phyloP scores from a whole-genome alignment of 1,140 invertebrate species.

The Camponotus floridanus region DNA sequence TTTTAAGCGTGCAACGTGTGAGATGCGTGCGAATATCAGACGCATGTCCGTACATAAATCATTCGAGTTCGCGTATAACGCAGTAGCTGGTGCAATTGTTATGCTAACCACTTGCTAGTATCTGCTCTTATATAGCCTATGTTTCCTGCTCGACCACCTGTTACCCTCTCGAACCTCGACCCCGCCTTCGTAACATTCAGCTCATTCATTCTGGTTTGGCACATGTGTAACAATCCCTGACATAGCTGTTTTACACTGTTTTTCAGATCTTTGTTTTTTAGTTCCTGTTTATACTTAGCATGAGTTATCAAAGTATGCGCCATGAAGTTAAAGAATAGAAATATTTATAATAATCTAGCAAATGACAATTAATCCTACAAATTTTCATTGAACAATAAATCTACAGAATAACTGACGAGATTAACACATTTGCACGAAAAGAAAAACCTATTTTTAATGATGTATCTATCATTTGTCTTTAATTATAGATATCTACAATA shows the following conservation, averaged over 20 bases:
- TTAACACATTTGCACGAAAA: background rate
- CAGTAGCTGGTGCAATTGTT: conserved; percentile 83
- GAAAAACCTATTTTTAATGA: background rate
- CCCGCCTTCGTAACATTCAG: conserved; percentile 65
- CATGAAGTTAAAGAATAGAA: background rate
- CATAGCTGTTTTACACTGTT: conserved; percentile 18
- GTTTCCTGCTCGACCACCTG: conserved; percentile 85
- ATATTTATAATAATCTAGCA: background rate
- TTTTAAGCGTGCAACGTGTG: conserved; percentile 75
- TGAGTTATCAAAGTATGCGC: background rate
- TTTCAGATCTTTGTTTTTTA: background rate
- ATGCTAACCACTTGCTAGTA: conserved; percentile 85
- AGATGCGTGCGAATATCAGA: conserved; percentile 73
- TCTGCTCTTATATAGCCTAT: conserved; percentile 84
- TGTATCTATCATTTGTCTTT: background rate
- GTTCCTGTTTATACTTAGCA: background rate
- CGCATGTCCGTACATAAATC: conserved; percentile 80
- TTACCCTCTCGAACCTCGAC: conserved; percentile 82
- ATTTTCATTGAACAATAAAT: background rate
- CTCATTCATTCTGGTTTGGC: conserved; percentile 71
- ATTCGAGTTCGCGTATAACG: conserved; percentile 77
- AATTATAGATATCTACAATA: background rate
- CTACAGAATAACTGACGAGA: background rate
- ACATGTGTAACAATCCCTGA: conserved; percentile 66
- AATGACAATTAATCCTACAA: background rate